Evolutionary conservation across 2,797 vertebrate species (phyloP), one percentile per base, ranked within the genome.

Genomic region (Sebastolobus alascanus): DNA sequence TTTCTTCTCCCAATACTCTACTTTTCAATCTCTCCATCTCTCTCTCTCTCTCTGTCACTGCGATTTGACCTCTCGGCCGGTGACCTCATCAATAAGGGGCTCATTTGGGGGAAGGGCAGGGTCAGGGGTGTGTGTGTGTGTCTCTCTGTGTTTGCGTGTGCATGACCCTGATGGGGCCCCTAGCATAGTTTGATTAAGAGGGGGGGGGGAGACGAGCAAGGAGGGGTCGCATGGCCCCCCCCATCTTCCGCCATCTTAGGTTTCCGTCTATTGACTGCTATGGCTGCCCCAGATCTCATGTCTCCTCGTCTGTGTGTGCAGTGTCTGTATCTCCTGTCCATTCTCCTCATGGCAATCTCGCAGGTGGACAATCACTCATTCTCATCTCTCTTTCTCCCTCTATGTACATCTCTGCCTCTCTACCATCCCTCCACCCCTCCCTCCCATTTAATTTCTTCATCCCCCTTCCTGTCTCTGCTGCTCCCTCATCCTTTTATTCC

Each of bases 61-160:
- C 29, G 77, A 71, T 87, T 80, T 90, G 90, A 91, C 91, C 90
- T 83, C 79, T 84, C 18, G 16, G 82, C 64, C 69, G 25, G 67
- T 92, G 88, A 94, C 90, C 89, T 92, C 90, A 91, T 95, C 91
- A 87, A 84, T 92, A 82, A 82, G 79, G 75, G 83, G 77, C 84
- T 92, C 22, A 8, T 91, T 90, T 87, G 66, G 83, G 87, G 84
- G 91, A 80, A 68, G 84, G 82, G 80, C 58, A 22, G 70, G 87
- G 83, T 90, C 83, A 66, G 35, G 40, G 74, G 73, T 69, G 22
- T 64, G 66, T 56, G 12, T 83, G 3, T 75, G 11, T 64, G 12
- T 75, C 6, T 50, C 46, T 52, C 50, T 52, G 50, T 52, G 66
- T 84, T 10, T 81, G 82, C 73, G 78, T 77, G 83, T 71, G 80